phyloP scores from a whole-genome alignment of 2,113 vertebrate genomes.

The Neolamprologus sp. region DNA sequence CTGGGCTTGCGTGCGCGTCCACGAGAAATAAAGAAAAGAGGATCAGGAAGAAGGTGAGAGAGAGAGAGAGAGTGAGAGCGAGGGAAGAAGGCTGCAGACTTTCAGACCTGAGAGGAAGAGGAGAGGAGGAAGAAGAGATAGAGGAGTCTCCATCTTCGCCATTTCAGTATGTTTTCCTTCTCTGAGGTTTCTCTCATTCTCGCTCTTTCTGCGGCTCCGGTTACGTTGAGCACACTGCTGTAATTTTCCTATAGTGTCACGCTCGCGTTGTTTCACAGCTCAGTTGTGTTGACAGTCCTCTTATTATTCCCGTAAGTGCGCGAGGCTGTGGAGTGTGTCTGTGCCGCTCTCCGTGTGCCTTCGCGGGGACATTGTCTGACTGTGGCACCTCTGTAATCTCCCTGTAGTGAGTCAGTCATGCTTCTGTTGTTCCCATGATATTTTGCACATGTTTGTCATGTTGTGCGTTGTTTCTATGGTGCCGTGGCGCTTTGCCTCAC shows the following conservation, averaged over 20 bases:
- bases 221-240: neutral
- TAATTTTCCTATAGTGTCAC: neutral
- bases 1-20: slow-evolving; percentile 20
- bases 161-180: slow-evolving; percentile 33
- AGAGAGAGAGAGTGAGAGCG: neutral
- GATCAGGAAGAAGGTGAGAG: neutral
- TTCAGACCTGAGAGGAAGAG: slow-evolving; percentile 30
- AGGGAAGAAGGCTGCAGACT: slow-evolving; percentile 50
- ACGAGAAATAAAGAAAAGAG: neutral
- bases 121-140: slow-evolving; percentile 22
- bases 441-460: neutral
- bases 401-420: neutral
- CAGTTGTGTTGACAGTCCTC: neutral
- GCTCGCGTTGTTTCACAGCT: neutral
- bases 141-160: slow-evolving; percentile 47
- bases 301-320: neutral
- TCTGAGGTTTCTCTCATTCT: neutral
- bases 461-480: neutral
- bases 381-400: neutral
- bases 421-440: neutral
- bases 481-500: neutral
- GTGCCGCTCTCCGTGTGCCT: neutral
- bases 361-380: neutral
- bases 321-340: neutral
- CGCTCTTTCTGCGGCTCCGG: neutral